Conservation (phyloP, 2,113 vertebrate genomes). For the Cervus canadensis region DNA sequence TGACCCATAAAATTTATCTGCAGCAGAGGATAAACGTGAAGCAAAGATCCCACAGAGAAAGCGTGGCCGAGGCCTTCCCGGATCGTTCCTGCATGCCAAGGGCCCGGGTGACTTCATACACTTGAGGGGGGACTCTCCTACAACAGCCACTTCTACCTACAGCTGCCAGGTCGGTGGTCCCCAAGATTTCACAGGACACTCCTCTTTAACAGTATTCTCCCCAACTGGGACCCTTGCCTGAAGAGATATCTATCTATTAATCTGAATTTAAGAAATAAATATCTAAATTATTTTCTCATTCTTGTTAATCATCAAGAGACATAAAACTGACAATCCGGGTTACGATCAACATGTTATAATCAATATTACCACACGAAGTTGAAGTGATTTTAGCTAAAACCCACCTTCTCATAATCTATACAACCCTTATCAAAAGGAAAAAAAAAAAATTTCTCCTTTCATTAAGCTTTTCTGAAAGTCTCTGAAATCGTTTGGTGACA, state of each 20-base stretch:
- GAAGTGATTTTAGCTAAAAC: not conserved
- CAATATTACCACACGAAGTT: not conserved
- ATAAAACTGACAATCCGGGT: not conserved
- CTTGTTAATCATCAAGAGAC: not conserved
- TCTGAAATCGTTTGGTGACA: not conserved
- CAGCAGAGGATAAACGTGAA: not conserved
- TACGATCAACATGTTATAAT: not conserved
- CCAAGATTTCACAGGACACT: not conserved
- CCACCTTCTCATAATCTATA: not conserved
- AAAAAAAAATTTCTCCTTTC: not conserved
- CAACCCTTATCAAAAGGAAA: not conserved
- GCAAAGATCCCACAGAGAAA: not conserved
- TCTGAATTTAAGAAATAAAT: not conserved
- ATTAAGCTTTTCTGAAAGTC: conserved; percentile 25
- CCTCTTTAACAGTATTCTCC: not conserved
- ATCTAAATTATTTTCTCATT: not conserved
- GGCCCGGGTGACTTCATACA: not conserved
- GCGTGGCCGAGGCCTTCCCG: not conserved
- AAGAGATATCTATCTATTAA: not conserved
- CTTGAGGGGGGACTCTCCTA: not conserved
- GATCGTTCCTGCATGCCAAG: not conserved
- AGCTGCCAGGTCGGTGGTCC: not conserved
- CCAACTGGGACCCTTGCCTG: not conserved
- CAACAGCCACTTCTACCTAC: not conserved
- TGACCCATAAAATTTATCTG: conserved; percentile 20